Base-by-base conservation (phyloP, 2,797 vertebrate species). In the Prunella strophiata region DNA sequence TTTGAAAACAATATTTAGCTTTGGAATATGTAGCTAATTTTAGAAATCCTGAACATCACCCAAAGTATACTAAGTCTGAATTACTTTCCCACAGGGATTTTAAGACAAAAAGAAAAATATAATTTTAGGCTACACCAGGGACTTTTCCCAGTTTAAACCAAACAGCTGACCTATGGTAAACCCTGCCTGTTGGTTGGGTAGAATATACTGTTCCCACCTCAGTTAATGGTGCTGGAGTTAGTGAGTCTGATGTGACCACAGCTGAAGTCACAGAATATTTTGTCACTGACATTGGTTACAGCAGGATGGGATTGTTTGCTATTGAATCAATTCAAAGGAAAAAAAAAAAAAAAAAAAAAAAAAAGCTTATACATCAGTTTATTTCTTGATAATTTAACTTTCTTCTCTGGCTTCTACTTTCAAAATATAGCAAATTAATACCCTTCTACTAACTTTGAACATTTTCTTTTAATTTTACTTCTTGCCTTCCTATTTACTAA, bases 81-180 rank as follows among this genome's bases (percentile, higher is more conserved):
- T 94, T 95, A 96, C 89, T 95, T 45, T 91, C 72, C 84, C 91
- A 91, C 29, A 65, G 92, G 62, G 72, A 94, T 83, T 92, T 97
- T 70, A 94, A n/a, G 38, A 66, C 27, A 59, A 57, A 36, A 34
- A 66, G 42, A 21, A 48, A 5, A 3, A 50, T 1, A 51, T 18
- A 4, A 50, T 52, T 87, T 73, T 62, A 30, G 15, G 72, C 23
- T 77, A 45, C 67, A 9, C 11, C 2, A 1, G 32, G 7, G 48
- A 88, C 30, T 88, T 58, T 51, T 52, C 48, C 51, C 54, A 63
- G 13, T 52, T n/a, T 82, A 86, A 88, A 50, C 15, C 57, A 74
- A 79, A 38, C 11, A 91, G 36, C 30, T 63, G 74, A 45, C 40
- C 34, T n/a, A 38, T 14, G 8, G 17, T 58, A 86, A 36, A 43